Evolutionary conservation across 2,888 invertebrate species (phyloP).

Genomic region (Nomada ferruginata): DNA sequence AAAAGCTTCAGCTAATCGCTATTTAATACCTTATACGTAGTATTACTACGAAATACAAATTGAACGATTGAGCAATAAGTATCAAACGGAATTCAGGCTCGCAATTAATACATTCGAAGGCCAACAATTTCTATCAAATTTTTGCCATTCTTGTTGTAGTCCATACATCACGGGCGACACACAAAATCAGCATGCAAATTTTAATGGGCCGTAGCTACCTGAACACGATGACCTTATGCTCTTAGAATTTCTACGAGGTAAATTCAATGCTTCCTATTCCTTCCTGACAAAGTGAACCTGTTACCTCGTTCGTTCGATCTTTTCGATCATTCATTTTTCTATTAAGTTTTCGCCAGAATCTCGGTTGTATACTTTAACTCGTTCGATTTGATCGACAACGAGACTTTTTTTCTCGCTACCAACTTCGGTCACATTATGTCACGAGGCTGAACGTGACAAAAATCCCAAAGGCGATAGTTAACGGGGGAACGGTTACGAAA

Average conservation of each 20-base stretch:
- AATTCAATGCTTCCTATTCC: not conserved
- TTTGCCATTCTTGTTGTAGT: conserved; percentile 2
- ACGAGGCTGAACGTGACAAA: conserved; percentile 56
- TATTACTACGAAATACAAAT: not conserved
- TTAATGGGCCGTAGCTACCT: conserved; percentile 36
- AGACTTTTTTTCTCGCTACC: conserved; percentile 19
- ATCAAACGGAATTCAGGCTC: not conserved
- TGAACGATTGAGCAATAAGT: not conserved
- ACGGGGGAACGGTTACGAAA: conserved; percentile 49
- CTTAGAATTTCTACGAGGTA: not conserved
- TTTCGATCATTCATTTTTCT: not conserved
- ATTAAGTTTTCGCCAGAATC: not conserved
- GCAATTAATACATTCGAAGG: conserved; percentile 9
- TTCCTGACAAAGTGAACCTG: not conserved
- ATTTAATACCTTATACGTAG: not conserved
- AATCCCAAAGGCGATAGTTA: conserved; percentile 48
- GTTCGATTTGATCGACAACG: not conserved
- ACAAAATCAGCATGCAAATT: conserved; percentile 15
- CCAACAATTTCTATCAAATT: conserved; percentile 8
- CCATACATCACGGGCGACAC: conserved; percentile 10
- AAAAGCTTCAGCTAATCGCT: not conserved
- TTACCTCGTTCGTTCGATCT: no score
- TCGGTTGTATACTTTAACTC: conserved; percentile 1
- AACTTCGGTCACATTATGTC: conserved; percentile 51
- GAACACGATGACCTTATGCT: conserved; percentile 22